Conservation (phyloP, 2,113 vertebrate genomes). For the Scartelaos histophorus region DNA sequence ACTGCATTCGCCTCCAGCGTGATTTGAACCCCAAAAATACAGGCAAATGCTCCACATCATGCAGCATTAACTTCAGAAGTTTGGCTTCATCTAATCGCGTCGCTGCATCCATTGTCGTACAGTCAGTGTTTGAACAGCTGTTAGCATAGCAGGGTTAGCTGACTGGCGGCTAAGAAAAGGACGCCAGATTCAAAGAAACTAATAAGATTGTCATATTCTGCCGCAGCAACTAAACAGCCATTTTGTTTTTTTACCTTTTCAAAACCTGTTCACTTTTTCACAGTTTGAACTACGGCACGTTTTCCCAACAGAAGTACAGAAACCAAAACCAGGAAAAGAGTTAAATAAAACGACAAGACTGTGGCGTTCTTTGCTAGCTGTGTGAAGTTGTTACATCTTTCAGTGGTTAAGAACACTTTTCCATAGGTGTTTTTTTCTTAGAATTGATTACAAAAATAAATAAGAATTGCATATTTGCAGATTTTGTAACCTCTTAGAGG, state of each 20-base stretch:
- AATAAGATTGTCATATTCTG: conserved; percentile 98
- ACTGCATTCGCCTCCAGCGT: no score
- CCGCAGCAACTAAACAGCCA: conserved; percentile 88
- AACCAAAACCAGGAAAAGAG: conserved; percentile 41
- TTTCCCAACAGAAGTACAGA: conserved; percentile 71
- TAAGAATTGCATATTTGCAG: conserved; percentile 94
- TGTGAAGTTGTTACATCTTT: conserved; percentile 75
- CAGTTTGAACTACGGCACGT: conserved; percentile 85
- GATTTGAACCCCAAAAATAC: neutral
- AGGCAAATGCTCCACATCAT: neutral
- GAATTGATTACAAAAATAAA: conserved; percentile 83
- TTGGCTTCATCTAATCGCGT: neutral
- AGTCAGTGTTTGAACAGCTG: neutral
- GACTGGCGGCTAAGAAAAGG: conserved; percentile 71
- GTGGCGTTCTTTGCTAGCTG: conserved; percentile 62
- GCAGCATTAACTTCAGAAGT: neutral
- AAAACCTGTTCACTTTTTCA: conserved; percentile 82
- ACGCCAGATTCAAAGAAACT: conserved; percentile 91
- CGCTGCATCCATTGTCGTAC: neutral
- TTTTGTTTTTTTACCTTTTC: conserved; percentile 45
- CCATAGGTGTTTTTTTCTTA: conserved; percentile 73
- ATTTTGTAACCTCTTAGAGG: conserved; percentile 89
- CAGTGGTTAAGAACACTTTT: conserved; percentile 92
- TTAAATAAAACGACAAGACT: conserved; percentile 66
- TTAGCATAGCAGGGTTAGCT: conserved; percentile 51